phyloP scores from a whole-genome alignment of 2,888 invertebrate species.

The Caenorhabditis sulstoni region DNA sequence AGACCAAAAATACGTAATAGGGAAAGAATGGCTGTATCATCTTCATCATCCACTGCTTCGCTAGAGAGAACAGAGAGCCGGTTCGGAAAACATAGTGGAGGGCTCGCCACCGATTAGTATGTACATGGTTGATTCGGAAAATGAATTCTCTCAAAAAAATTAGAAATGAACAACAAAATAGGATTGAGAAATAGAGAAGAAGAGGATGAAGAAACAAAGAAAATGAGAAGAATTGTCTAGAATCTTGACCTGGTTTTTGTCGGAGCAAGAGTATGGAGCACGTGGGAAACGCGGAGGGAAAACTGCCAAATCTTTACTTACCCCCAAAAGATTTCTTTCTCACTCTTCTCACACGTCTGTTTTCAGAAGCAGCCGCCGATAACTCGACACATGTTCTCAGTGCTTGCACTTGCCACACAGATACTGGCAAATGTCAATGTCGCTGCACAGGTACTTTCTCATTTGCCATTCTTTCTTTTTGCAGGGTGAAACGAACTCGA shows the following conservation, averaged over 20 bases:
- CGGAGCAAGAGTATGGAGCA: not conserved
- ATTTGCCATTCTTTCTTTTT: slow-evolving; percentile 10
- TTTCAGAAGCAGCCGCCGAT: slow-evolving; percentile 43
- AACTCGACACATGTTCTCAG: slow-evolving; percentile 73
- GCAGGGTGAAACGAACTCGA: not conserved
- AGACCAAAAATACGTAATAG: slow-evolving; percentile 50
- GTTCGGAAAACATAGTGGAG: slow-evolving; percentile 9
- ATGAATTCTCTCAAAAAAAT: slow-evolving; percentile 32
- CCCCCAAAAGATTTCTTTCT: not conserved
- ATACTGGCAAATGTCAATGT: slow-evolving; percentile 74
- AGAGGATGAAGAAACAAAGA: not conserved
- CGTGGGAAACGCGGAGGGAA: slow-evolving; percentile 24
- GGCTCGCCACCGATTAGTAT: slow-evolving; percentile 31
- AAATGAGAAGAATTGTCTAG: too few species aligned
- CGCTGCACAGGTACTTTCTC: slow-evolving; percentile 74
- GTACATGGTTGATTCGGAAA: slow-evolving; percentile 43
- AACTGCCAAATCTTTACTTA: not conserved
- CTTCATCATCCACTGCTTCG: slow-evolving; percentile 16
- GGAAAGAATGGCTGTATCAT: slow-evolving; percentile 2
- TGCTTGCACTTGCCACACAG: slow-evolving; percentile 77
- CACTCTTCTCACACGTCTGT: not conserved
- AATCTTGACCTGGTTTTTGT: too few species aligned
- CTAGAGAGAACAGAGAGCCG: not conserved
- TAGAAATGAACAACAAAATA: slow-evolving; percentile 25
- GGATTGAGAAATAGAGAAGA: not conserved